These are phyloP conservation scores for Colistium nudipinnis DNA, from an alignment of 2,113 vertebrate species.

Conservation along the genomic window DNA sequence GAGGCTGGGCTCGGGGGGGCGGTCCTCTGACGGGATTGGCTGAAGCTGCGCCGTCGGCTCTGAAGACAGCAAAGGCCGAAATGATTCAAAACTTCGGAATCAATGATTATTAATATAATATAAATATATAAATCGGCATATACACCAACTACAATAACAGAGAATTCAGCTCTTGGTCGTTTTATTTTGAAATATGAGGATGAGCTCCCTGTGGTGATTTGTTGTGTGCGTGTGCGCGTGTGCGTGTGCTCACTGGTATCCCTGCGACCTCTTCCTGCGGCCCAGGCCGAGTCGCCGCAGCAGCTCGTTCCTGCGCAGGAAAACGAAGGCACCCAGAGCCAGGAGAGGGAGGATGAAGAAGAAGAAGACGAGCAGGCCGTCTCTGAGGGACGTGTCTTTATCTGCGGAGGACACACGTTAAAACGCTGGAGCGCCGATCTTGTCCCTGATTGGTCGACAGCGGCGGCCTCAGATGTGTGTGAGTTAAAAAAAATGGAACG, in stretches of 20 bases:
- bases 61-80: slow-evolving; percentile 30
- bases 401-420: slow-evolving; percentile 65
- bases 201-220: too few species aligned
- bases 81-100: neutral
- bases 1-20: slow-evolving; percentile 60
- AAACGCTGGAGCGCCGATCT: neutral
- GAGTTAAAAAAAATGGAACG: neutral
- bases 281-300: slow-evolving; percentile 72
- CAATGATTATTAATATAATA: too few species aligned
- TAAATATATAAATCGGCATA: too few species aligned
- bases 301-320: slow-evolving; percentile 83
- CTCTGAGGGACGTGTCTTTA: slow-evolving; percentile 86
- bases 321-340: slow-evolving; percentile 76
- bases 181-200: too few species aligned
- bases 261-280: slow-evolving; percentile 82
- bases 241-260: slow-evolving; percentile 83
- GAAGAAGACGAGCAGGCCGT: slow-evolving; percentile 92
- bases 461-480: neutral
- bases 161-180: too few species aligned
- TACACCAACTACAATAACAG: too few species aligned
- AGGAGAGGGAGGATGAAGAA: slow-evolving; percentile 87
- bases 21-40: slow-evolving; percentile 60
- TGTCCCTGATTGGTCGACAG: neutral
- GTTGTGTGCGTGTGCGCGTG: neutral
- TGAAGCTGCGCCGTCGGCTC: slow-evolving; percentile 62